Conservation (phyloP, 1,140 invertebrate species). For the Diabrotica virgifera region DNA sequence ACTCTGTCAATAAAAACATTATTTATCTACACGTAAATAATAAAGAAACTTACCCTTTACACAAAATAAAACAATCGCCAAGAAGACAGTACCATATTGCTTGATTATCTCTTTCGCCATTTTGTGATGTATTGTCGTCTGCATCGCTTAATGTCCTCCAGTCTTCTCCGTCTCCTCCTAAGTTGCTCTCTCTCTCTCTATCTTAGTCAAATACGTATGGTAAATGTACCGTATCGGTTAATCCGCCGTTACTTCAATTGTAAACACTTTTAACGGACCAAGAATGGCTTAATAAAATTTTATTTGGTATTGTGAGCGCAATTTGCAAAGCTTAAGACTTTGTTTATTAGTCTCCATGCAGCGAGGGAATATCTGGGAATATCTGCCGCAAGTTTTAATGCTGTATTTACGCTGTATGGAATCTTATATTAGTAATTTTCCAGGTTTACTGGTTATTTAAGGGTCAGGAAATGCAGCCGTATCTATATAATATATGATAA, state of each 20-base stretch:
- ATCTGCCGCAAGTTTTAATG: too few relatives aligned
- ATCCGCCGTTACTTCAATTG: background rate
- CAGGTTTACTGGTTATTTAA: too few relatives aligned
- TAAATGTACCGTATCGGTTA: background rate
- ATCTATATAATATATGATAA: too few relatives aligned
- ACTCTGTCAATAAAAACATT: too few relatives aligned
- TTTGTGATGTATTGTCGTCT: background rate
- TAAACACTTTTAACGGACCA: slow-evolving; percentile 2
- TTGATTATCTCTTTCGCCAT: too few relatives aligned
- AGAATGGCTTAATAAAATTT: background rate
- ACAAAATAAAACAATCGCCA: background rate
- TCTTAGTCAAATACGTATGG: background rate
- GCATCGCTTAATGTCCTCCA: background rate
- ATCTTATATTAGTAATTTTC: too few relatives aligned
- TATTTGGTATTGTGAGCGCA: background rate
- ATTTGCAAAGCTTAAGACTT: too few relatives aligned
- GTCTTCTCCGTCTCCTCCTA: background rate
- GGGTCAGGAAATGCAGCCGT: too few relatives aligned
- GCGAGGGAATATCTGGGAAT: too few relatives aligned
- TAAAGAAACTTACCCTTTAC: background rate
- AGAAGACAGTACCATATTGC: background rate
- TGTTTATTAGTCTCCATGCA: too few relatives aligned
- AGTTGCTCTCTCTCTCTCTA: background rate
- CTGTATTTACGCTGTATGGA: too few relatives aligned
- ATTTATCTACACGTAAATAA: too few relatives aligned